phyloP scores from a whole-genome alignment of 2,888 invertebrate species.

The Eupithecia insigniata region DNA sequence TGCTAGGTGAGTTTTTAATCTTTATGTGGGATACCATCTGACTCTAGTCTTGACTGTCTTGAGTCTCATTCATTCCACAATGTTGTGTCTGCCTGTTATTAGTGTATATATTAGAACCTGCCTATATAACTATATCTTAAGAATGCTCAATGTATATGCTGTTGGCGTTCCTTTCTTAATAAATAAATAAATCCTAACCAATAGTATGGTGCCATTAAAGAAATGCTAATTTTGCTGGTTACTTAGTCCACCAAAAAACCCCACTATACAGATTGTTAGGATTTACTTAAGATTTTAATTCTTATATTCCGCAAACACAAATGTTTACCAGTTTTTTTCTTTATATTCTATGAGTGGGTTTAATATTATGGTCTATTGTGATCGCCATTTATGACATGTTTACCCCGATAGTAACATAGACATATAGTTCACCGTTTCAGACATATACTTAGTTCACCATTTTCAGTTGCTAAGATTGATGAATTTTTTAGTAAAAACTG shows the following conservation, averaged over 20 bases:
- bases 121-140: too few relatives aligned
- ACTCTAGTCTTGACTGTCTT: not conserved
- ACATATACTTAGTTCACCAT: too few relatives aligned
- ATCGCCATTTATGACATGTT: not conserved
- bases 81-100: too few relatives aligned
- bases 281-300: not conserved
- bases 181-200: too few relatives aligned
- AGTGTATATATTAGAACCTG: too few relatives aligned
- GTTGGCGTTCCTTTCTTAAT: too few relatives aligned
- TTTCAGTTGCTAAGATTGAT: not conserved
- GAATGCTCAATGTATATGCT: too few relatives aligned
- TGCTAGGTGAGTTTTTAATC: constrained; percentile 85
- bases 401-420: not conserved
- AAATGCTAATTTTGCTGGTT: not conserved
- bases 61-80: not conserved
- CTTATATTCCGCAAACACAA: too few relatives aligned
- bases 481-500: not conserved
- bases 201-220: not conserved
- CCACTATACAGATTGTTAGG: not conserved
- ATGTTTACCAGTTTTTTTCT: too few relatives aligned
- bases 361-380: not conserved
- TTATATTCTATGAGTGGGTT: too few relatives aligned
- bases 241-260: not conserved
- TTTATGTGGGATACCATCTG: not conserved
- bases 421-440: too few relatives aligned